Base-by-base conservation (phyloP, 2,888 invertebrate species). In the Blera fallax region DNA sequence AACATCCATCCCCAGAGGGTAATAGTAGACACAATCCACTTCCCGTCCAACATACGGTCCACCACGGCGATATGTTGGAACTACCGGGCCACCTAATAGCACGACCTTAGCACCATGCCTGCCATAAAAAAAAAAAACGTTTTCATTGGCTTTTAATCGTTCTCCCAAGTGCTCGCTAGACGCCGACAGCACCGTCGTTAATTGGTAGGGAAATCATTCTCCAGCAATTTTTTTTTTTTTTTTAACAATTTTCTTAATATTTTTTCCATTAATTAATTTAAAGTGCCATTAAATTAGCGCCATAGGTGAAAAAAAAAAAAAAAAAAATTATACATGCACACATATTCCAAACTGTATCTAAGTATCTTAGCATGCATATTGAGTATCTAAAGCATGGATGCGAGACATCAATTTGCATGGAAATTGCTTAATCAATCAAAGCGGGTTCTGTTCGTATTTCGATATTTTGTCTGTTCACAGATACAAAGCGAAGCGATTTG, bases 401-500 rank as follows among this genome's bases (percentile, higher is more conserved):
- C 32, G 43, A 64, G 60, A 81, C 76, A 72, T 72, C 76, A 85
- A 84, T 85, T 81, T 85, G 81, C 81, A 81, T 85, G 24, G 81
- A 48, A 85, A 85, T 81, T 76, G 54, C 72, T 77, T 62, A 77
- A 81, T 80, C 76, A 77, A 72, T 81, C 77, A 77, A 43, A 76
- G 34, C 24, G 18, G 16, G 40, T 45, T 62, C 6, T 48, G 18
- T 1, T 5, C 50, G 32, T n/a, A 8, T 52, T 52, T 34, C 14
- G 1, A 34, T 34, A 11, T 34, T 34, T 34, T 14, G n/a, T n/a
- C n/a, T n/a, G 50, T 48, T 37, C 16, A 16, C 16, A 60, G 40
- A 56, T 70, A 56, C 69, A 56, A 32, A 48, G 24, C 16, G 29
- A 54, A 34, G 8, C 16, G 60, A 32, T 70, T 56, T 56, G 69